Evolutionary conservation across 2,797 vertebrate genomes (phyloP), one percentile per base, ranked within the genome.

Genomic region (Pantherophis vulpinus): DNA sequence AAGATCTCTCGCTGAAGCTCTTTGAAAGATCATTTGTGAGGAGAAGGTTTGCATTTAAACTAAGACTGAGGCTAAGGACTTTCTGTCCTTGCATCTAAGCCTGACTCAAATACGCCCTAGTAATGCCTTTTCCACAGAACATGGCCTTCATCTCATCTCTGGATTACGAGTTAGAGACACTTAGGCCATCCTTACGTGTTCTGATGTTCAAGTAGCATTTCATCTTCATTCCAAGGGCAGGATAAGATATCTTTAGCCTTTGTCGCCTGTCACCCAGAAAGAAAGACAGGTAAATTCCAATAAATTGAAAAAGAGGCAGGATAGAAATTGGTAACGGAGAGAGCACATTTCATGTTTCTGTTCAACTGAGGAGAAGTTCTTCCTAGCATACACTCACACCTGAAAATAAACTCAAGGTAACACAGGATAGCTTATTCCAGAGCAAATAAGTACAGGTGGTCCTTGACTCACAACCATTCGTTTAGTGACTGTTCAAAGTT

Each of bases 1-100:
- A 83, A 88, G 60, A 91, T 12, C 92, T 94, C 93, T 93, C 32
- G 0, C 0, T 79, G 88, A 88, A 88, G 90, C 90, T 93, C 93
- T 66, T 90, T 51, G 70, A 83, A 83, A 47, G 42, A 91, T 63
- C 32, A 0, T 92, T 95, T 91, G 93, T 58, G 55, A 37, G 20
- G 87, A 92, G 32, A 42, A 83, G 47, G 51, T 59, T 94, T 88
- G 59, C 47, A 88, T 79, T 56, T 79, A 88, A 93, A 55, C 79
- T 29, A 79, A 55, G 56, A 23, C 37, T 47, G 37, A 58, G n/a
- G 55, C 23, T 55, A 27, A 55, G 23, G n/a, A 2, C 63, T 83
- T 83, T 83, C 37, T 42, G 18, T 58, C 56, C n/a, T 2, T 14
- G 18, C 18, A 59, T 11, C 7, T 23, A 54, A 55, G 27, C 25